These are phyloP conservation scores for Lasiurus borealis DNA, from an alignment of 2,113 vertebrate genomes.

Conservation along the genomic window DNA sequence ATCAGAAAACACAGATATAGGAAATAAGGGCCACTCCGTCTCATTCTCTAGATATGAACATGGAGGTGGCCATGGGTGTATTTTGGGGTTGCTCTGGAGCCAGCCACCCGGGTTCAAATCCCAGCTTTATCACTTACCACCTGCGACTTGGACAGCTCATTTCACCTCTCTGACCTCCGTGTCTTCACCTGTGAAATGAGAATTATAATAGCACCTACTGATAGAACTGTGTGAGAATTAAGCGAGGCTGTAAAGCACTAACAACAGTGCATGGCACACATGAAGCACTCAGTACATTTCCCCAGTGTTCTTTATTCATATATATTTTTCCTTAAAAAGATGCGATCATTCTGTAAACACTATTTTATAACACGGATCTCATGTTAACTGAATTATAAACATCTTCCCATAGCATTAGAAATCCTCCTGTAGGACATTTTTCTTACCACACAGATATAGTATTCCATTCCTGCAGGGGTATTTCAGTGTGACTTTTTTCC, in stretches of 20 bases:
- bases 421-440: neutral
- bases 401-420: neutral
- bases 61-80: neutral
- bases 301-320: neutral
- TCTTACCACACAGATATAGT: neutral
- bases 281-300: neutral
- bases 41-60: neutral
- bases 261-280: neutral
- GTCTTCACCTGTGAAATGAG: slow-evolving; percentile 21
- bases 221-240: neutral
- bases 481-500: neutral
- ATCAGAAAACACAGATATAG: slow-evolving; percentile 13
- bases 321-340: neutral
- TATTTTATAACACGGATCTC: neutral
- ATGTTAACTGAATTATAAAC: neutral
- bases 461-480: neutral
- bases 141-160: neutral
- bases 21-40: neutral
- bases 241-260: neutral
- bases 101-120: neutral
- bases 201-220: neutral
- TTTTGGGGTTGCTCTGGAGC: neutral
- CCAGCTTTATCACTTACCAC: neutral
- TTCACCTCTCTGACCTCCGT: neutral
- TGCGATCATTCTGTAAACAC: neutral